These are phyloP conservation scores for Chrysolina haemoptera DNA, from an alignment of 2,888 invertebrate species.

Conservation along the genomic window DNA sequence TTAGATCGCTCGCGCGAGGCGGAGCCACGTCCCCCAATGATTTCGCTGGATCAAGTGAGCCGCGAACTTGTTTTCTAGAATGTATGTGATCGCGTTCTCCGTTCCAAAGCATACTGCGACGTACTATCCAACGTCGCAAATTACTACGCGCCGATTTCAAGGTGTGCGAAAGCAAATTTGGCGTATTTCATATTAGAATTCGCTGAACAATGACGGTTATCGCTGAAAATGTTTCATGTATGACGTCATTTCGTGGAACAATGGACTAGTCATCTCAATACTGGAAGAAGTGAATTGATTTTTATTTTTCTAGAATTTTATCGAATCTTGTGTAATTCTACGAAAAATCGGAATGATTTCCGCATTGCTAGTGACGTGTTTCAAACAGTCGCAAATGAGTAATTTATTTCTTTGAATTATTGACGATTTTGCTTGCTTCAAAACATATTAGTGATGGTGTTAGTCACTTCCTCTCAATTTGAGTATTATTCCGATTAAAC, in stretches of 20 bases:
- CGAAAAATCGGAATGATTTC: constrained; percentile 4
- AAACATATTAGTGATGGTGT: no score
- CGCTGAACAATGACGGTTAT: neutral
- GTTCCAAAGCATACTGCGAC: constrained; percentile 34
- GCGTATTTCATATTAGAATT: neutral
- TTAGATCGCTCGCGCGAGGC: constrained; percentile 56
- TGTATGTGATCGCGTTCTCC: constrained; percentile 20
- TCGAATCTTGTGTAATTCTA: neutral
- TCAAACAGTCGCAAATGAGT: neutral
- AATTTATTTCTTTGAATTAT: neutral
- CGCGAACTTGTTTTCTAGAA: constrained; percentile 48
- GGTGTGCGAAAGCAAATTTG: constrained; percentile 7
- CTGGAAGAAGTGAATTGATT: constrained; percentile 11
- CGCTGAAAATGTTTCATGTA: constrained; percentile 4
- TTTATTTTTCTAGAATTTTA: neutral
- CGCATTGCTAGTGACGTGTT: constrained; percentile 4
- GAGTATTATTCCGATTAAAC: no score
- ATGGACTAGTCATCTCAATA: neutral
- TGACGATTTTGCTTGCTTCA: neutral
- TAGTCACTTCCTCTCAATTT: no score
- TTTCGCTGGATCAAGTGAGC: constrained; percentile 48
- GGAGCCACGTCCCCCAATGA: constrained; percentile 55
- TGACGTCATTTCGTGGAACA: neutral
- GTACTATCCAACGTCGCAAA: constrained; percentile 16
- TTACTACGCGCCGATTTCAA: constrained; percentile 17